A percentile compares a stretch with the other conserved stretches of the same genome.
Conservation (phyloP, 2,113 vertebrate genomes). For the Gallinago undulata region DNA sequence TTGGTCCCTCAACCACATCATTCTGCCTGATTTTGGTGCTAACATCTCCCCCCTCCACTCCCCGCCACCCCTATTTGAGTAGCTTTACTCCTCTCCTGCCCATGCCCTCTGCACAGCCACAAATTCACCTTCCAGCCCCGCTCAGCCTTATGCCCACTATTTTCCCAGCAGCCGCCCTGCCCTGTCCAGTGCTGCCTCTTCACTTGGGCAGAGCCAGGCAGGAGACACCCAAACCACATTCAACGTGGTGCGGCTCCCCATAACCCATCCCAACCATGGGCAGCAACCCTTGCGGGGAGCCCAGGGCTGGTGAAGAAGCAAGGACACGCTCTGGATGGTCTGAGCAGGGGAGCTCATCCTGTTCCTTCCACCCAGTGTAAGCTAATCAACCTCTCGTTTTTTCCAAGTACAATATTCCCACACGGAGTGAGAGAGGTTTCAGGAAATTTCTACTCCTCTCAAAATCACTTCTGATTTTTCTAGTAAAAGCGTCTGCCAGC, state of each 20-base stretch:
- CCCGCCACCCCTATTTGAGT: accelerated
- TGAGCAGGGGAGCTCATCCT: background rate
- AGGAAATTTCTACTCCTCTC: conserved; percentile 67
- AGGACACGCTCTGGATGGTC: background rate
- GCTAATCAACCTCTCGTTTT: conserved; percentile 11
- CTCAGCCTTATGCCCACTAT: background rate
- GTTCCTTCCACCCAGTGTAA: background rate
- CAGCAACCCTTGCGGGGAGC: accelerated
- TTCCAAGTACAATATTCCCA: conserved; percentile 29
- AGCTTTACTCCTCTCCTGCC: background rate
- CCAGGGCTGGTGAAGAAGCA: background rate
- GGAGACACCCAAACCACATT: accelerated
- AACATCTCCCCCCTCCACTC: too few species aligned
- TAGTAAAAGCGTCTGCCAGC: conserved; percentile 73
- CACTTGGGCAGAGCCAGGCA: background rate
- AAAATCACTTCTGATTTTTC: conserved; percentile 75
- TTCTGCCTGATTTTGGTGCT: background rate
- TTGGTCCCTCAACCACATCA: accelerated
- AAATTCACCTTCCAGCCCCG: background rate
- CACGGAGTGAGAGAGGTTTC: conserved; percentile 33
- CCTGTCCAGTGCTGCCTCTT: background rate
- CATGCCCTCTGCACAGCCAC: background rate
- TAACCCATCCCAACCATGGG: accelerated
- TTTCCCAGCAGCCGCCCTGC: background rate
- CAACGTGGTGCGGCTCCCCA: accelerated